Percentiles rank a stretch among this genome's conserved stretches.
phyloP scores from a whole-genome alignment of 2,888 invertebrate genomes.

The Patella pellucida region DNA sequence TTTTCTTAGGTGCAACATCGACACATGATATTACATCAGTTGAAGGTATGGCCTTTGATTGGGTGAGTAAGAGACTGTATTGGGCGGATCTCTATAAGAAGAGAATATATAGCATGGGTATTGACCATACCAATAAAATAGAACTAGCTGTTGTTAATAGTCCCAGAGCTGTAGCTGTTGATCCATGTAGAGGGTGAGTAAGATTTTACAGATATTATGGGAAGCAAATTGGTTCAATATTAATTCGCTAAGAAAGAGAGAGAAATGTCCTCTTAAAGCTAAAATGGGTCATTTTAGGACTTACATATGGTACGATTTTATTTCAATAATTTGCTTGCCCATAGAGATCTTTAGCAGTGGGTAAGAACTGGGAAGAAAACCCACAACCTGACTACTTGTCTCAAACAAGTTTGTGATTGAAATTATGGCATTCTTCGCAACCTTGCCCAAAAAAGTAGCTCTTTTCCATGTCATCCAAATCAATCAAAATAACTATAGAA shows the following conservation, averaged over 20 bases:
- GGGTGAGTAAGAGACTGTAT: constrained; percentile 97
- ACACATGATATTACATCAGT: constrained; percentile 42
- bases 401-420: too few species aligned
- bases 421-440: too few species aligned
- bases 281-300: too few species aligned
- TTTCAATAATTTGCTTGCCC: too few species aligned
- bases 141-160: constrained; percentile 94
- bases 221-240: neutral
- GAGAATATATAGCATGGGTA: constrained; percentile 77
- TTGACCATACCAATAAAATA: constrained; percentile 87
- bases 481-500: neutral
- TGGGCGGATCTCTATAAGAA: constrained; percentile 90
- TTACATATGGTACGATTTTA: too few species aligned
- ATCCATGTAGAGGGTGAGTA: constrained; percentile 89
- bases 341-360: too few species aligned
- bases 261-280: too few species aligned
- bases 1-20: constrained; percentile 21
- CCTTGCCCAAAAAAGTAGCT: too few species aligned
- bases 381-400: too few species aligned
- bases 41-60: constrained; percentile 79
- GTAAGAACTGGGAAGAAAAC: too few species aligned
- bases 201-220: neutral
- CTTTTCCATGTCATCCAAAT: too few species aligned
- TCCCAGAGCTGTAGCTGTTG: constrained; percentile 93
- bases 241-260: neutral